phyloP scores from a whole-genome alignment of 2,888 invertebrate species.

The Rhagophthalmus giganteus region DNA sequence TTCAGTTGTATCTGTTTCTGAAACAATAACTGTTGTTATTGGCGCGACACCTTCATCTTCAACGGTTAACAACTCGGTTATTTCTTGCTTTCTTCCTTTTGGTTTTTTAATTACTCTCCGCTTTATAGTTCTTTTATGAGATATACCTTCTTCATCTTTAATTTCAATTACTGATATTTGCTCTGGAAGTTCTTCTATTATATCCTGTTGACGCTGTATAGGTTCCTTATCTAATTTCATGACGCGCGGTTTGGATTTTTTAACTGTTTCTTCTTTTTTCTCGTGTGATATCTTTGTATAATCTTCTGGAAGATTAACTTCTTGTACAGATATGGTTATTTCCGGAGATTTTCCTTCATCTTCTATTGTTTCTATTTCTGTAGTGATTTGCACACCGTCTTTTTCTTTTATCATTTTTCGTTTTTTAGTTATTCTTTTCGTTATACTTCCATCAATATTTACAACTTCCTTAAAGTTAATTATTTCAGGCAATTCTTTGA shows the following conservation, averaged over 20 bases:
- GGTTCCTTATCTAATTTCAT: no score
- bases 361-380: no score
- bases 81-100: conserved; percentile 34
- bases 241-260: conserved; percentile 37
- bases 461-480: no score
- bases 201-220: conserved; percentile 20
- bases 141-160: conserved; percentile 35
- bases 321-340: conserved; percentile 49
- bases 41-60: conserved; percentile 18
- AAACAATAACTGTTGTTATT: conserved; percentile 6
- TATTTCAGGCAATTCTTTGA: no score
- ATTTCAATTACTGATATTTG: conserved; percentile 40
- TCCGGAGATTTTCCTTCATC: no score
- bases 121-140: conserved; percentile 19
- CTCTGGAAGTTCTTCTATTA: conserved; percentile 49
- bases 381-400: no score
- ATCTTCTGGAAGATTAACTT: conserved; percentile 35
- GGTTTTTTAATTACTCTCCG: conserved; percentile 45
- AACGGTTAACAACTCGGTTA: conserved; percentile 35
- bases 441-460: no score
- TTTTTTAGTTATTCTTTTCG: no score
- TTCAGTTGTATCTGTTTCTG: conserved; percentile 21
- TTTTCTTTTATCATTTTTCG: no score
- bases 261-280: conserved; percentile 37
- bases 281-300: conserved; percentile 39